A percentile compares a stretch with the other conserved stretches of the same genome.
phyloP scores from a whole-genome alignment of 2,113 vertebrate species.

The Pachypanchax playfairii region DNA sequence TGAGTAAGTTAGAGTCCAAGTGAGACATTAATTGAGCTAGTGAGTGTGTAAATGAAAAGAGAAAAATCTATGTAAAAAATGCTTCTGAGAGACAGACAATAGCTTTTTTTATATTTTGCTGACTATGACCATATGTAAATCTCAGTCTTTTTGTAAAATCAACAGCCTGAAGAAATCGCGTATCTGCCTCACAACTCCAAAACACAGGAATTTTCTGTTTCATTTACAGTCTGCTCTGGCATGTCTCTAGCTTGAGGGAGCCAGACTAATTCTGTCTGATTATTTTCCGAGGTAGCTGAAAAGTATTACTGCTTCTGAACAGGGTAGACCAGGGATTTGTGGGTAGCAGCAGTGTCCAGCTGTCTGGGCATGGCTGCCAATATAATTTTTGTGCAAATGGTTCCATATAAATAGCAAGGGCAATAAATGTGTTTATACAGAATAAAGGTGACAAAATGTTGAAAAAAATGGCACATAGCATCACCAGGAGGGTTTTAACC shows the following conservation, averaged over 20 bases:
- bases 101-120: slow-evolving; percentile 11
- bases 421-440: slow-evolving; percentile 44
- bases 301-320: slow-evolving; percentile 58
- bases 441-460: slow-evolving; percentile 34
- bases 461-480: slow-evolving; percentile 34
- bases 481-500: slow-evolving; percentile 29
- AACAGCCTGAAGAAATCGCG: slow-evolving; percentile 41
- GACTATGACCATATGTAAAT: slow-evolving; percentile 32
- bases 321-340: slow-evolving; percentile 42
- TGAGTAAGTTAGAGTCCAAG: slow-evolving; percentile 20
- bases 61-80: slow-evolving; percentile 1
- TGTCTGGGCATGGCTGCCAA: slow-evolving; percentile 56
- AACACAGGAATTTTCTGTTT: slow-evolving; percentile 27
- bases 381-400: slow-evolving; percentile 66
- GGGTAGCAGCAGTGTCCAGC: slow-evolving; percentile 56
- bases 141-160: slow-evolving; percentile 25
- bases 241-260: slow-evolving; percentile 55
- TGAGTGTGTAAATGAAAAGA: slow-evolving; percentile 6
- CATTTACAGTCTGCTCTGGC: slow-evolving; percentile 60
- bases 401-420: slow-evolving; percentile 35
- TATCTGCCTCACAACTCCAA: slow-evolving; percentile 22
- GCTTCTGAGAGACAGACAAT: slow-evolving; percentile 13
- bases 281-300: slow-evolving; percentile 57
- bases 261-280: slow-evolving; percentile 59
- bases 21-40: slow-evolving; percentile 29